Percentiles rank a stretch among this genome's conserved stretches.
Conservation (phyloP, 1,140 invertebrate species). For the Ceratoteleas bidentatus region DNA sequence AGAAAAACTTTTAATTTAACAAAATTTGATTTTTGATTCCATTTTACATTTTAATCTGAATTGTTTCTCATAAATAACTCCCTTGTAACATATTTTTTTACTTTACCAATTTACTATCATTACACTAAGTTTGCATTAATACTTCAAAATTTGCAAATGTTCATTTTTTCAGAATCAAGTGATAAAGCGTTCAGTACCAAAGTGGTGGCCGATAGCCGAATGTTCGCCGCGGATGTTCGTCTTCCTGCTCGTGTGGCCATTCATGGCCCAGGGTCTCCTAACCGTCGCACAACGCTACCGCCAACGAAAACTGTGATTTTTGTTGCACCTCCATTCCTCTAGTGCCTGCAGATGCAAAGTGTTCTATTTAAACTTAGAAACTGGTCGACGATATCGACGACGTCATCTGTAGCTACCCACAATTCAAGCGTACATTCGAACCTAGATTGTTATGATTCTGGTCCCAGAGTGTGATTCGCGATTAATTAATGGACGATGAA, state of each 20-base stretch:
- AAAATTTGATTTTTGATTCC: no score
- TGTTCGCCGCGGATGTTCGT: slow-evolving; percentile 82
- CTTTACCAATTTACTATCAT: no score
- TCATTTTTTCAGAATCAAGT: slow-evolving; percentile 60
- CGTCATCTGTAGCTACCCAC: slow-evolving; percentile 46
- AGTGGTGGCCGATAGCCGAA: slow-evolving; percentile 82
- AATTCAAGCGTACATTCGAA: slow-evolving; percentile 37
- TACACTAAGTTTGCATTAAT: no score
- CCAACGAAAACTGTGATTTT: slow-evolving; percentile 76
- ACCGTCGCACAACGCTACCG: slow-evolving; percentile 73
- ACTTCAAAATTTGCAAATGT: no score
- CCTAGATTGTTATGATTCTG: slow-evolving; percentile 55
- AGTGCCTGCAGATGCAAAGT: slow-evolving; percentile 59
- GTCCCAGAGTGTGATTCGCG: slow-evolving; percentile 48
- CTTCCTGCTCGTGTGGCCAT: slow-evolving; percentile 84
- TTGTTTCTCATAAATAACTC: no score
- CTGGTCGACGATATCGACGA: slow-evolving; percentile 27
- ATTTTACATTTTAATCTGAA: no score
- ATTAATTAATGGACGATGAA: slow-evolving; percentile 28
- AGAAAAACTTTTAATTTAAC: no score
- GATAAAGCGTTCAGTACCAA: slow-evolving; percentile 67
- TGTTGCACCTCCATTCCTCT: slow-evolving; percentile 46
- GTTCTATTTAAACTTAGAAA: slow-evolving; percentile 51
- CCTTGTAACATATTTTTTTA: no score
- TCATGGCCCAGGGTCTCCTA: slow-evolving; percentile 80